Percentiles rank a stretch among this genome's conserved stretches.
These are phyloP conservation scores for Cacoxenus indagator DNA, from an alignment of 2,888 invertebrate species.

Conservation along the genomic window DNA sequence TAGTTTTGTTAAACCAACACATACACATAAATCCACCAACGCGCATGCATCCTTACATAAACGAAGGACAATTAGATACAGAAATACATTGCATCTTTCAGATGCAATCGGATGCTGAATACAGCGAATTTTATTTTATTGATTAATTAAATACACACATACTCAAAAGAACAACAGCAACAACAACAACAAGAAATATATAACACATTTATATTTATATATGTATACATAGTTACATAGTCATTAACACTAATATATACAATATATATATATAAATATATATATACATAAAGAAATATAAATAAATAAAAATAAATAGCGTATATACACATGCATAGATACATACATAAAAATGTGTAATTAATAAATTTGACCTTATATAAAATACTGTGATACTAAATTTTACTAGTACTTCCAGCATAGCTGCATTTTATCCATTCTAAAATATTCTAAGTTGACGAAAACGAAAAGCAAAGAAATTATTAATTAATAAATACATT, in stretches of 20 bases:
- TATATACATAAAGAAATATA: neutral
- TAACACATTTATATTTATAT: neutral
- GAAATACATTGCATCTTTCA: no score
- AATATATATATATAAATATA: neutral
- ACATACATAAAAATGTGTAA: conserved; percentile 21
- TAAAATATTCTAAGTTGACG: conserved; percentile 68
- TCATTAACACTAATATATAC: neutral
- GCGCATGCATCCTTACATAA: neutral
- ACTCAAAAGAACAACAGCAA: neutral
- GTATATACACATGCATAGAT: conserved; percentile 30
- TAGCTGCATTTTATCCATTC: conserved; percentile 72
- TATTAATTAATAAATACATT: conserved; percentile 12
- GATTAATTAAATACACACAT: neutral
- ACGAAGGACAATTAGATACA: no score
- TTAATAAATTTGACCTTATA: conserved; percentile 68
- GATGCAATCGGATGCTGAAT: neutral
- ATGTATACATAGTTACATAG: neutral
- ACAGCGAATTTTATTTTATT: neutral
- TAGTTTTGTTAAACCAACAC: no score
- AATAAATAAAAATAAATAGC: neutral
- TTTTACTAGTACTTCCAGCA: conserved; percentile 72
- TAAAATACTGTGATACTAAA: conserved; percentile 72
- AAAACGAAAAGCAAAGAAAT: conserved; percentile 28
- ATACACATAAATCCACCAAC: neutral
- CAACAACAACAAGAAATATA: neutral